Evolutionary conservation across 2,113 vertebrate genomes (phyloP).

Genomic region (Illadopsis cleaveri): DNA sequence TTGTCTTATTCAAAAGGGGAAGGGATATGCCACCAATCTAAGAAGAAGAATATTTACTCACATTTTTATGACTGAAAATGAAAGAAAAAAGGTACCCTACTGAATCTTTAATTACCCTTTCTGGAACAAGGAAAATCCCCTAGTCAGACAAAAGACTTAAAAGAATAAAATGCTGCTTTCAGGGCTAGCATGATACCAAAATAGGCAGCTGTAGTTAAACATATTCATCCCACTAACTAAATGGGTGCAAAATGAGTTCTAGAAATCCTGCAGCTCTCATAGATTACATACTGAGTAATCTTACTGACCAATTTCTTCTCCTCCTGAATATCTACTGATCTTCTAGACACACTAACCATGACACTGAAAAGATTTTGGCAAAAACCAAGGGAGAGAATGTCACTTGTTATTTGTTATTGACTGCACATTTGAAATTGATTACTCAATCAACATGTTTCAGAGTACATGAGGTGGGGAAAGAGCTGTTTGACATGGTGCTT

Average conservation of each 20-base stretch:
- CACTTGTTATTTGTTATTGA: not conserved
- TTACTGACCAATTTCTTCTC: not conserved
- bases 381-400: slow-evolving; percentile 58
- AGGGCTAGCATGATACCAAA: slow-evolving; percentile 1
- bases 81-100: not conserved
- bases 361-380: slow-evolving; percentile 54
- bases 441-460: not conserved
- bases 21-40: slow-evolving; percentile 52
- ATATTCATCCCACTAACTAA: not conserved
- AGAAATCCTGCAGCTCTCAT: slow-evolving; percentile 5
- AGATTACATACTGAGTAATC: not conserved
- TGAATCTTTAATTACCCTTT: not conserved
- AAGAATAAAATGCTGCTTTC: slow-evolving; percentile 30
- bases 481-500: not conserved
- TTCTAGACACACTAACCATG: slow-evolving; percentile 50
- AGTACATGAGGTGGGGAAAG: slow-evolving; percentile 36
- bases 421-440: not conserved
- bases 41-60: slow-evolving; percentile 57
- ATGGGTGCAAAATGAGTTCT: not conserved
- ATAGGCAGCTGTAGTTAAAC: slow-evolving; percentile 12
- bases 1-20: slow-evolving; percentile 50
- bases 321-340: slow-evolving; percentile 7
- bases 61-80: slow-evolving; percentile 44
- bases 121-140: slow-evolving; percentile 30
- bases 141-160: slow-evolving; percentile 27